Evolutionary conservation across 2,888 invertebrate species (phyloP), one percentile per base, ranked within the genome.

Genomic region (Pristionchus entomophagus): DNA sequence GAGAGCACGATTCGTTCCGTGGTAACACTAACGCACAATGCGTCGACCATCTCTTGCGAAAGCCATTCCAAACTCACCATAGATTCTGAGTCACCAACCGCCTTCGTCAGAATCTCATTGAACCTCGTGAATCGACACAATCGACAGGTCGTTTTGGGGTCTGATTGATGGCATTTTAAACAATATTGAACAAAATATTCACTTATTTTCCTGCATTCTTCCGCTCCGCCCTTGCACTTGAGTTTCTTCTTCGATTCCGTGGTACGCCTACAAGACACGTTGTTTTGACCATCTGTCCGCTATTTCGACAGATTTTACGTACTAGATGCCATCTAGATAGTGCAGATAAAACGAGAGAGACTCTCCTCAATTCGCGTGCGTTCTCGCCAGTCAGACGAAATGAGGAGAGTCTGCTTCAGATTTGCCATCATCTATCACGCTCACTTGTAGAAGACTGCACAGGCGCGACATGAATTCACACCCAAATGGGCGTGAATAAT

Each of bases 381-480:
- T n/a, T n/a, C n/a, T n/a, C n/a, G n/a, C n/a, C n/a, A n/a, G n/a
- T n/a, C n/a, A n/a, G 45, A 45, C 14, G 45, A 45, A 45, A 45
- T 45, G 6, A 6, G 45, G 14, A 45, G 14, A n/a, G 56, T 59
- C 8, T 22, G 26, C n/a, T n/a, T 22, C n/a, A 0, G 26, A 26
- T 3, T 0, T 3, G 26, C 17, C 6, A 29, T 32, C 29, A 29
- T 2, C n/a, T n/a, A n/a, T n/a, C n/a, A n/a, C 32, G 4, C 35
- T 65, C n/a, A 65, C 65, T 65, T 65, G 65, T 65, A 65, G 35
- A 65, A 65, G 22, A 65, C 65, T 17, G 65, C 65, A 12, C 65
- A 65, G 2, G 65, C 65, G 0, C 65, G 32, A 19, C 65, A 65
- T 35, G 65, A 65, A 35, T 65, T 65, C 32, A 65, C 65, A 14